phyloP scores from a whole-genome alignment of 2,797 vertebrate species.

The Helicolenus hilgendorfi region DNA sequence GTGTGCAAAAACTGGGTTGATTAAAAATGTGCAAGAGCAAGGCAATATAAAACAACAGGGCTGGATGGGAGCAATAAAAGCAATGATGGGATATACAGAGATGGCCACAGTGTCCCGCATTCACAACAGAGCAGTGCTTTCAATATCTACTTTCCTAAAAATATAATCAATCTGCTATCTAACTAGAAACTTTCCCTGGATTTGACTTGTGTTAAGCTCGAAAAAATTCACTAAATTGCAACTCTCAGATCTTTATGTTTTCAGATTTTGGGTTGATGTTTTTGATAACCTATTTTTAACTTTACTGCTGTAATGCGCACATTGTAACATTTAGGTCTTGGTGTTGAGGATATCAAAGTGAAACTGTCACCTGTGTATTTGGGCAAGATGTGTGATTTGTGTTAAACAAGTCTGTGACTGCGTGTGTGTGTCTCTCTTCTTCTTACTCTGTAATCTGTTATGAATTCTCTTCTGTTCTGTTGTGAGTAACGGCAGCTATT shows the following conservation, averaged over 20 bases:
- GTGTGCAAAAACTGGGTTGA: conserved; percentile 39
- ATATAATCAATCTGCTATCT: background rate
- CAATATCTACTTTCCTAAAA: background rate
- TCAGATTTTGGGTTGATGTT: background rate
- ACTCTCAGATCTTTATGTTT: background rate
- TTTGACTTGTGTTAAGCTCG: background rate
- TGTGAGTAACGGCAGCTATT: conserved; percentile 7
- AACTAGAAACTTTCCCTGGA: background rate
- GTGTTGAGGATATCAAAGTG: background rate
- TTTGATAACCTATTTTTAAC: conserved; percentile 2
- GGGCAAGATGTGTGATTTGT: conserved; percentile 3
- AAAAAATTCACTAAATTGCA: background rate
- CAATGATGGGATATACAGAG: conserved; percentile 31
- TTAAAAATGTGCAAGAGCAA: conserved; percentile 56
- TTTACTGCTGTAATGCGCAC: background rate
- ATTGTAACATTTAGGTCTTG: background rate
- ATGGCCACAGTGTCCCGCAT: background rate
- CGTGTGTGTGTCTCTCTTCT: background rate
- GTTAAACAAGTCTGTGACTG: conserved; percentile 11
- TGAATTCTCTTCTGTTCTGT: background rate
- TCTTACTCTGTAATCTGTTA: conserved; percentile 4
- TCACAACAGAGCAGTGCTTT: too few relatives aligned
- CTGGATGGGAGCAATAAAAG: conserved; percentile 37
- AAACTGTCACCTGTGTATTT: background rate
- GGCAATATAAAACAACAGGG: conserved; percentile 33